Evolutionary conservation across 2,888 invertebrate genomes (phyloP).

Genomic region (Leistus spinibarbis): DNA sequence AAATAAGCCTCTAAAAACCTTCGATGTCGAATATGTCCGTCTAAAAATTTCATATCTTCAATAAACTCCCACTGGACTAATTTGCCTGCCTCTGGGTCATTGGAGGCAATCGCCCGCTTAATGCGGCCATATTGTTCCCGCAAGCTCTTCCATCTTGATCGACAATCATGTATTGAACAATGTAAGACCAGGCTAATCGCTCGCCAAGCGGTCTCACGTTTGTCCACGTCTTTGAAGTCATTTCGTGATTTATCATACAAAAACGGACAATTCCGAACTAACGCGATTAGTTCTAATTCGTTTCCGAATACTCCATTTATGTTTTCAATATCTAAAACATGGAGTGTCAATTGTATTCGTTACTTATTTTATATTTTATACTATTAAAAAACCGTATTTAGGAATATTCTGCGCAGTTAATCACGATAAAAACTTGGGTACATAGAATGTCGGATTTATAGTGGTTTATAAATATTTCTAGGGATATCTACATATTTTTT

Average conservation of each 20-base stretch:
- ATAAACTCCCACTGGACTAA: conserved; percentile 43
- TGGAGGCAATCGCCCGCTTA: conserved; percentile 31
- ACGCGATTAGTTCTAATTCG: conserved; percentile 46
- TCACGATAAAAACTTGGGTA: too few relatives aligned
- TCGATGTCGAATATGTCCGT: conserved; percentile 42
- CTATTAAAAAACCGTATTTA: too few relatives aligned
- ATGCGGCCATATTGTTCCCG: conserved; percentile 43
- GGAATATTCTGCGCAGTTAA: too few relatives aligned
- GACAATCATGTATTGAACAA: conserved; percentile 41
- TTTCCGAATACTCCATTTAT: conserved; percentile 45
- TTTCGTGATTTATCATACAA: conserved; percentile 44
- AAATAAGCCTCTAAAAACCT: conserved; percentile 23
- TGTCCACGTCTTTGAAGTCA: conserved; percentile 44
- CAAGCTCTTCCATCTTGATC: conserved; percentile 43
- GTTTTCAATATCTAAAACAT: conserved; percentile 42
- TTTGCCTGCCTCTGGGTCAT: conserved; percentile 12
- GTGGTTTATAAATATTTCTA: too few relatives aligned
- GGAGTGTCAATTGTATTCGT: not conserved
- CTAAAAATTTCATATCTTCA: conserved; percentile 46
- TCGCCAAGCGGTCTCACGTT: conserved; percentile 45
- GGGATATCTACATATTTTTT: too few relatives aligned
- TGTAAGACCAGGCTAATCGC: conserved; percentile 45
- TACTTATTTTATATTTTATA: not conserved
- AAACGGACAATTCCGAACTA: conserved; percentile 46
- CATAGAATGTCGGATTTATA: too few relatives aligned